Evolutionary conservation across 2,888 invertebrate species (phyloP), one percentile per base, ranked within the genome.

Genomic region (Bombylius discolor): DNA sequence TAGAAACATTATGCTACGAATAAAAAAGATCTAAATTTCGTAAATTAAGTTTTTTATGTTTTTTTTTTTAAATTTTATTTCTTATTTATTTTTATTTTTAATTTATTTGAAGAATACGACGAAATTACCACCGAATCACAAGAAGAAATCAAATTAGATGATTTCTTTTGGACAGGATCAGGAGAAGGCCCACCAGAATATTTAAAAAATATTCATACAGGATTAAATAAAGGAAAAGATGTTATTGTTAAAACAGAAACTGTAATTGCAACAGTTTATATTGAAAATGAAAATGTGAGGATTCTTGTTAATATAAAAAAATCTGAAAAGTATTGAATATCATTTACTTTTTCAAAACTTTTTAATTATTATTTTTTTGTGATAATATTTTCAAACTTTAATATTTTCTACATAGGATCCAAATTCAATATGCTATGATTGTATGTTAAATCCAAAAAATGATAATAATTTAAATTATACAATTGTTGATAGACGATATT

Each of bases 121-220:
- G 48, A 39, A 42, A 39, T 51, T 23, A 42, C 12, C 6, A 36
- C 53, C 23, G 49, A 42, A 36, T 49, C 60, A 5, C 58, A 71
- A 51, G 69, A 73, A 55, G 72, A 74, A 58, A 67, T 74, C 4
- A 71, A 70, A 42, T 66, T 91, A 56, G 89, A 90, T 66, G 90
- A 91, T 70, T 92, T 91, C 73, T 87, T 92, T 71, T 91, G 91
- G 91, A 89, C 89, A 0, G 90, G 90, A 0, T 87, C 87, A 0
- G 90, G 90, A 0, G 90, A 90, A 67, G 89, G 87, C 0, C 83
- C 85, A 0, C 79, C 82, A 9, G 78, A 79, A 1, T 73, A 67
- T 56, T 61, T 72, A 8, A 70, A 69, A 61, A 70, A 71, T 56
- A 71, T 73, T 12, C 72, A 71, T 58, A 71, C 80, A 74, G 65